A percentile compares a stretch with the other conserved stretches of the same genome.
Conservation (phyloP, 2,113 vertebrate genomes). For the Pluvianellus socialis region DNA sequence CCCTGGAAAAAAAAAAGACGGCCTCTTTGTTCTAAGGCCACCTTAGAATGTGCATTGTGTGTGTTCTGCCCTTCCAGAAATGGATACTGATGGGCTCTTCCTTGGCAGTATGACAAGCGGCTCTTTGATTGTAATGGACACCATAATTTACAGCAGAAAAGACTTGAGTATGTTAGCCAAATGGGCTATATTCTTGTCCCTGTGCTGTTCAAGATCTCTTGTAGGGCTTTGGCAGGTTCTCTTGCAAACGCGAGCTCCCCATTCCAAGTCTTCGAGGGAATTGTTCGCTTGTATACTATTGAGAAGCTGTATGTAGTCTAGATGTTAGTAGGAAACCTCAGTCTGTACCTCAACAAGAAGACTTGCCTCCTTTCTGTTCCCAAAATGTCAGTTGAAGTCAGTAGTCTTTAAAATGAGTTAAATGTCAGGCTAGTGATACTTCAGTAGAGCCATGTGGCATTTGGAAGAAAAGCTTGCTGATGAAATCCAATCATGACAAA, state of each 20-base stretch:
- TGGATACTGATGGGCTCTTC: neutral
- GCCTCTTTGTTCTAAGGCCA: neutral
- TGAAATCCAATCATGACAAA: neutral
- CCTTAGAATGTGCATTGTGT: neutral
- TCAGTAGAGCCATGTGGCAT: neutral
- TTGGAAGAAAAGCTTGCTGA: neutral
- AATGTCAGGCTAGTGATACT: neutral
- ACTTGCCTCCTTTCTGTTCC: neutral
- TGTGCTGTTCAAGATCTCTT: neutral
- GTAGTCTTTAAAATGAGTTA: neutral
- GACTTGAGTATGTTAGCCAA: neutral
- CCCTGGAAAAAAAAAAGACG: neutral
- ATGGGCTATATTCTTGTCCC: neutral
- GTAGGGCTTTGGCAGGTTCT: neutral
- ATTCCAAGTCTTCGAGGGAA: neutral
- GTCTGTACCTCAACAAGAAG: neutral
- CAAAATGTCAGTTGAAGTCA: neutral
- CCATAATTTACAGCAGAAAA: neutral
- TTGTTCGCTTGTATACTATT: neutral
- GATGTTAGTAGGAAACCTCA: neutral
- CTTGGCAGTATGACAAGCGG: neutral
- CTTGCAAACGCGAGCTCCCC: neutral
- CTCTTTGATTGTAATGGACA: neutral
- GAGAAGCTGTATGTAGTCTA: neutral
- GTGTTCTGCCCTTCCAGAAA: neutral